Conservation (phyloP, 2,113 vertebrate species). For the Fulmarus glacialis region DNA sequence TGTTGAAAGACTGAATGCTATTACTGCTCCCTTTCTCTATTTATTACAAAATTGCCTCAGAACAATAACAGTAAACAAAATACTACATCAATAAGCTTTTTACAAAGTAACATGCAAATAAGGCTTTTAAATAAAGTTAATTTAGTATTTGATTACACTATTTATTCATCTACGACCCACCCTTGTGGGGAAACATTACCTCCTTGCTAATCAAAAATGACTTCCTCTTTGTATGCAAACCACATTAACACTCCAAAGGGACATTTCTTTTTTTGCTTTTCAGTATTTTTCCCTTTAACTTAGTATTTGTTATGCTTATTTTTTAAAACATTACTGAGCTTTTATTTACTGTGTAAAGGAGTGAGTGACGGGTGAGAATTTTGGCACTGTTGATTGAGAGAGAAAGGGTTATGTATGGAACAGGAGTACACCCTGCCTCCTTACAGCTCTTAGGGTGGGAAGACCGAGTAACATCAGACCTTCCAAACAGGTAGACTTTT, state of each 20-base stretch:
- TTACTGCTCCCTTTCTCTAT: not conserved
- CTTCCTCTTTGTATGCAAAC: conserved; percentile 38
- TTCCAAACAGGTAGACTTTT: rapidly evolving
- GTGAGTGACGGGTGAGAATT: not conserved
- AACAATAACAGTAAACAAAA: conserved; percentile 55
- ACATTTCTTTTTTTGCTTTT: not conserved
- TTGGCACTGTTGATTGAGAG: not conserved
- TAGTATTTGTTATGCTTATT: not conserved
- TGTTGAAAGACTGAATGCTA: not conserved
- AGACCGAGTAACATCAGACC: rapidly evolving
- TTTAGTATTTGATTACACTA: conserved; percentile 67
- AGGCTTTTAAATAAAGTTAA: conserved; percentile 52
- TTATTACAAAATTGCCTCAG: conserved; percentile 26
- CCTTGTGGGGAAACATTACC: conserved; percentile 52
- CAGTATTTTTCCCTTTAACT: not conserved
- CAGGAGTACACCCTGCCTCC: not conserved
- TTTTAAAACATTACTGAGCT: not conserved
- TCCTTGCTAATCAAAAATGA: conserved; percentile 47
- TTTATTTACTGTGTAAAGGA: not conserved
- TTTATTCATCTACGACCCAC: conserved; percentile 53
- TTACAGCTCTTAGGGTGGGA: not conserved
- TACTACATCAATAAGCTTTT: conserved; percentile 50
- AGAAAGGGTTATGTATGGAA: not conserved
- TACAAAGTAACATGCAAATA: conserved; percentile 48
- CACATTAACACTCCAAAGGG: conserved; percentile 54